Percentiles rank a stretch among this genome's conserved stretches.
Conservation (phyloP, 2,113 vertebrate genomes). For the Mastomys natalensis region DNA sequence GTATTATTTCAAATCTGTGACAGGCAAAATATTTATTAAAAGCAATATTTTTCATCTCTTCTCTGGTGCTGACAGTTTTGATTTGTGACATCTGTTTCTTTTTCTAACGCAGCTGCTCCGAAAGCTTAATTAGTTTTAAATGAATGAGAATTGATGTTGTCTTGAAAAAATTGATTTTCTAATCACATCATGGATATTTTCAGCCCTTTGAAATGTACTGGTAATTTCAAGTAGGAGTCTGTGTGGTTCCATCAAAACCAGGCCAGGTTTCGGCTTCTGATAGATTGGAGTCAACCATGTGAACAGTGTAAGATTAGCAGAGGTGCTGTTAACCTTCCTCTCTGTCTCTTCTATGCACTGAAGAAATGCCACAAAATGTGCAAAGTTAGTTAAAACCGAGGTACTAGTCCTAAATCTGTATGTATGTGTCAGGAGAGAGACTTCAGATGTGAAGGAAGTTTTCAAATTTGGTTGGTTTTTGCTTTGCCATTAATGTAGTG, state of each 20-base stretch:
- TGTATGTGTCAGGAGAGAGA: not conserved
- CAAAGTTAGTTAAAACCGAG: not conserved
- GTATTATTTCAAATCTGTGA: conserved; percentile 48
- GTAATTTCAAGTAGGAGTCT: not conserved
- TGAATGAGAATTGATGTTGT: conserved; percentile 57
- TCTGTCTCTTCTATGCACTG: not conserved
- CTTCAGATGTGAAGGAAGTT: not conserved
- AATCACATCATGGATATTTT: not conserved
- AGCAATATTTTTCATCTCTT: not conserved
- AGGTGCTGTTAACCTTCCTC: not conserved
- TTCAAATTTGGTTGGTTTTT: not conserved
- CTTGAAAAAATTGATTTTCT: conserved; percentile 53
- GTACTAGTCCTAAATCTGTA: not conserved
- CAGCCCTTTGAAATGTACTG: conserved; percentile 10
- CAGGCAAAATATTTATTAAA: conserved; percentile 59
- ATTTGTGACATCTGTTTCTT: conserved; percentile 64
- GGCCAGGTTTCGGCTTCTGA: not conserved
- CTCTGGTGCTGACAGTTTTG: conserved; percentile 45
- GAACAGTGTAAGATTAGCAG: fast-evolving
- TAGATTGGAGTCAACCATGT: fast-evolving
- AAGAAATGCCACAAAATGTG: not conserved
- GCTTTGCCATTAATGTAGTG: not conserved
- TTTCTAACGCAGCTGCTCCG: conserved; percentile 51
- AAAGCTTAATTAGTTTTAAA: conserved; percentile 59
- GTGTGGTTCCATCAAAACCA: not conserved